Base-by-base conservation (phyloP, 2,797 vertebrate genomes). In the Acipenser oxyrinchus region DNA sequence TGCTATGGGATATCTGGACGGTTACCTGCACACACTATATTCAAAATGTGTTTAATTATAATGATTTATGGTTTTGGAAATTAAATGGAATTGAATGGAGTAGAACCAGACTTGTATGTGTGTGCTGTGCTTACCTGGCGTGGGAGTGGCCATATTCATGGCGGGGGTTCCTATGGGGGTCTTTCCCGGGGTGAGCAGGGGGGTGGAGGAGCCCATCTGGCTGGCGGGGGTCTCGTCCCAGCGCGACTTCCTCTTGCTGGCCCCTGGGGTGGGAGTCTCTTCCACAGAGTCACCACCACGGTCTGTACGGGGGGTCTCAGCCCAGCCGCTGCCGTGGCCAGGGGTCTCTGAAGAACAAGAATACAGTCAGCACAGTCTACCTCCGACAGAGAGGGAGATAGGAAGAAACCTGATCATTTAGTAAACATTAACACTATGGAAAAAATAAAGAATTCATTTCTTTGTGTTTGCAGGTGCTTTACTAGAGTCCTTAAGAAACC, bases 101-200 rank as follows among this genome's bases (percentile, higher is more conserved):
- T 37, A 37, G 37, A 37, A 37, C 5, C 37, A 37, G 37, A 37
- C 37, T 37, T 37, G 37, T 37, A 5, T 4, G 37, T 5, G 37
- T 5, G 37, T 37, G 37, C 37, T 37, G 37, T 37, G 37, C 12
- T n/a, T 78, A 97, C 97, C 96, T 84, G 96, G 96, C 12, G 96
- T 98, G n/a, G 96, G 96, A 0, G 96, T 99, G 59, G 96, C 95
- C 95, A 99, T 97, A 79, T 98, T 96, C 97, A 99, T 99, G 23
- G 96, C 96, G 64, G 96, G 97, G 2, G 97, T 99, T 67, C 96
- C 97, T 10, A 98, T 94, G 18, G 97, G 96, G 23, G 97, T 99
- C 78, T 98, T 99, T 69, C 96, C 96, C 49, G 97, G 97, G 0
- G 97, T 99, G 48, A 99, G 86, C 37, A 99, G 87, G 37, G 97